Evolutionary conservation across 2,797 vertebrate genomes (phyloP), one percentile per base, ranked within the genome.

Genomic region (Acanthopagrus latus): DNA sequence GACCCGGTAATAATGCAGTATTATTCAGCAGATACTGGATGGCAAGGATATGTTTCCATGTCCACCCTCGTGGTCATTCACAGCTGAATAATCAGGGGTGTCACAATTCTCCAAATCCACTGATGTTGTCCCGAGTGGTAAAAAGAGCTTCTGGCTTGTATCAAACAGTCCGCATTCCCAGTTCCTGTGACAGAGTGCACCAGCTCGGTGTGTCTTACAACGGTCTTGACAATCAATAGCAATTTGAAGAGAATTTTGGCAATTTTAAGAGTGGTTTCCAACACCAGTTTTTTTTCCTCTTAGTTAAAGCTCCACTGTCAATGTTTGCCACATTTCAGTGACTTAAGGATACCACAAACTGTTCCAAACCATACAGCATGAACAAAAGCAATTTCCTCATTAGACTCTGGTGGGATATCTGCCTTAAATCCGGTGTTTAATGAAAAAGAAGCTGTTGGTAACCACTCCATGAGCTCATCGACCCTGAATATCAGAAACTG

Each of bases 251-350:
- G 43, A 54, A 17, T 55, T 76, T 65, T 54, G 0, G 29, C 29
- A 29, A 21, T 57, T 57, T 21, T n/a, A 27, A 9, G 4, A 29
- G 25, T 12, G 5, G 20, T 60, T 18, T 38, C 1, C 0, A 47
- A 38, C 17, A 48, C 57, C 38, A n/a, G 27, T n/a, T 16, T 51
- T 4, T 14, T 50, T 43, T n/a, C n/a, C 2, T 12, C 18, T 29
- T n/a, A 27, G 17, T 29, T n/a, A 14, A 43, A 58, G n/a, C 25
- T 44, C 8, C 41, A 5, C 20, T 55, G 18, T 79, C 33, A 27
- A 33, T 64, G 20, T 73, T 69, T 73, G 12, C 20, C 16, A 62
- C 38, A 62, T 46, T 44, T 69, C 66, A 67, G 29, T 52, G 57
- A 58, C 12, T 69, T n/a, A 64, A 71, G 13, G 59, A 64, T 46